Evolutionary conservation across 2,888 invertebrate species (phyloP), one percentile per base, ranked within the genome.

Genomic region (Lampropteryx suffumata): DNA sequence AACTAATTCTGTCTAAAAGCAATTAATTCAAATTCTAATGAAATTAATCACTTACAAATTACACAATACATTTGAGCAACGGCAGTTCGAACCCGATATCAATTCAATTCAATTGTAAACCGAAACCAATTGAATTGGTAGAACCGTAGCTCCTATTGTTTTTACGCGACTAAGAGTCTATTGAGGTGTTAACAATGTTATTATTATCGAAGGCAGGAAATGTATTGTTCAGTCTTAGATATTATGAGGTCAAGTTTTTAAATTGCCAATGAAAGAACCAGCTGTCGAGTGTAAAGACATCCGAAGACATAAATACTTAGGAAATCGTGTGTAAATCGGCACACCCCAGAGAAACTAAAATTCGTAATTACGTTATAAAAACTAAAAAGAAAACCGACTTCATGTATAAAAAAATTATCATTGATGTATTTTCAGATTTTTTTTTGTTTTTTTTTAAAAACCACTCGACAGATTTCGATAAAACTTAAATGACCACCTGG

Each of bases 21-120:
- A 46, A 54, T 56, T 40, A 36, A 45, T 37, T 50, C 40, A 40
- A 50, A 39, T 50, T 47, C 37, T 46, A 54, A 52, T 55, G 39
- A 58, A 58, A 56, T 56, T 45, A 56, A 56, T 52, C 47, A 56
- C 58, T 51, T 44, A 45, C 55, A 54, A 56, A 58, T 58, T 49
- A 50, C 39, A 58, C 61, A 58, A 58, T 58, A 45, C 51, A 54
- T 57, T 55, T 57, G 54, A 56, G 55, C 54, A 61, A 50, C 55
- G 58, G 58, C 41, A 41, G 3, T 17, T 9, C 40, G 46, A 53
- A 56, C 54, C 50, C 40, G 49, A 55, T 56, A 51, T 52, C 58
- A 56, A 57, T 59, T 32, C 17, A 17, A 51, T 51, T 43, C 32
- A 46, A 44, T 50, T 47, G 47, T 33, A 30, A 32, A n/a, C 35